Percentiles rank a stretch among this genome's conserved stretches.
Conservation (phyloP, 2,888 invertebrate species). For the Drosophila demipolita region DNA sequence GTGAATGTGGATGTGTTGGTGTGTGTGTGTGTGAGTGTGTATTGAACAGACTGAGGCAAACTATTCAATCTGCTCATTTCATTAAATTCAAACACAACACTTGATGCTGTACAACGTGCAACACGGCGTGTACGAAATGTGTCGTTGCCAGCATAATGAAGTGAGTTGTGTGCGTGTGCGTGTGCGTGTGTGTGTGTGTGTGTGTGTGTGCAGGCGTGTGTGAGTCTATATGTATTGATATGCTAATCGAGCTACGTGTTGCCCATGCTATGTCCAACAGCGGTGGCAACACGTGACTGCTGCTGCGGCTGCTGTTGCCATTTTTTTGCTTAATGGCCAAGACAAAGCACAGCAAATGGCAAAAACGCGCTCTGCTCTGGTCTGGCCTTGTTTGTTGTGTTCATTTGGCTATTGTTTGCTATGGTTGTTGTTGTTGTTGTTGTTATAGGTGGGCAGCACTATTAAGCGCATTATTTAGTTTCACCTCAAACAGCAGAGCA, state of each 20-base stretch:
- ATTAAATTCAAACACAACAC: conserved; percentile 72
- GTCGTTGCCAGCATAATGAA: conserved; percentile 73
- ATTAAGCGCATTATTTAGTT: conserved; percentile 79
- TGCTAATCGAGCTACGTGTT: conserved; percentile 79
- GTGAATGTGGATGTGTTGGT: conserved; percentile 8
- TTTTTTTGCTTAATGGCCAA: conserved; percentile 64
- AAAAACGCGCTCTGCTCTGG: conserved; percentile 51
- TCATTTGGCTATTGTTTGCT: conserved; percentile 22
- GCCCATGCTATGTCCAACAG: conserved; percentile 43
- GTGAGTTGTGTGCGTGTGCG: conserved; percentile 56
- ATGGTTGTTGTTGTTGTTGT: conserved; percentile 16
- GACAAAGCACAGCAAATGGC: conserved; percentile 71
- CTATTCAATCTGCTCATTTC: conserved; percentile 80
- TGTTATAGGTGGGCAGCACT: conserved; percentile 63
- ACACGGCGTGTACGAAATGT: conserved; percentile 71
- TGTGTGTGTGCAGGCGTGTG: conserved; percentile 7
- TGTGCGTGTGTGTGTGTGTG: conserved; percentile 24
- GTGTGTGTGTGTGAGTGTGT: conserved; percentile 12
- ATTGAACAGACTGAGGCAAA: conserved; percentile 46
- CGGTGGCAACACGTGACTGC: conserved; percentile 61
- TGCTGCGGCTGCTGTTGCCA: conserved; percentile 10
- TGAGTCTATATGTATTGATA: conserved; percentile 73
- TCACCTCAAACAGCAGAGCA: conserved; percentile 43
- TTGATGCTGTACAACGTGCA: conserved; percentile 51
- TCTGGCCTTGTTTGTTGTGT: conserved; percentile 20